phyloP scores from a whole-genome alignment of 2,113 vertebrate genomes.

The Gadus chalcogrammus region DNA sequence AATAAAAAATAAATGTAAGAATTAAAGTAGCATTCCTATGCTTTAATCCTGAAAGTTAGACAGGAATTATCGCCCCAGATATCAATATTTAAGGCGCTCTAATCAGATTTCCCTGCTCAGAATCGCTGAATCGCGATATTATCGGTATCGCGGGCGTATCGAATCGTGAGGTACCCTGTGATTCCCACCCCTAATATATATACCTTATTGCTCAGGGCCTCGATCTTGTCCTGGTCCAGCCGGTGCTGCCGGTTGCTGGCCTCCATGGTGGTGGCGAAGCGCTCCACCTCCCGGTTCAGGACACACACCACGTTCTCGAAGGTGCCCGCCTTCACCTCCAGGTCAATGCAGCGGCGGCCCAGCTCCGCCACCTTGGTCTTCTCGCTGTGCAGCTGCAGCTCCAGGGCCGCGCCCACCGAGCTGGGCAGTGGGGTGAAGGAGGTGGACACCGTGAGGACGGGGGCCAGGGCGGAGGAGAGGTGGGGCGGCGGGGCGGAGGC shows the following conservation, averaged over 20 bases:
- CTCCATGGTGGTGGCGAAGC: constrained; percentile 82
- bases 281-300: constrained; percentile 91
- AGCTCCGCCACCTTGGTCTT: constrained; percentile 71
- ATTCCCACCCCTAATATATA: not conserved
- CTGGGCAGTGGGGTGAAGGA: constrained; percentile 74
- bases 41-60: too few relatives aligned
- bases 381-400: constrained; percentile 70
- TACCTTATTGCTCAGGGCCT: constrained; percentile 87
- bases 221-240: constrained; percentile 91
- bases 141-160: too few relatives aligned
- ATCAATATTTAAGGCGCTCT: too few relatives aligned
- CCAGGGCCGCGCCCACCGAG: constrained; percentile 69
- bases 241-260: constrained; percentile 86
- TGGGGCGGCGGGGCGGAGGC: constrained; percentile 39
- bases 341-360: constrained; percentile 72
- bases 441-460: constrained; percentile 68
- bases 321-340: constrained; percentile 84
- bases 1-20: too few relatives aligned
- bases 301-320: constrained; percentile 97
- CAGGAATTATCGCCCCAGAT: too few relatives aligned
- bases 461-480: constrained; percentile 45
- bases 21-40: too few relatives aligned
- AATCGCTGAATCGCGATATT: too few relatives aligned
- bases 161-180: too few relatives aligned
- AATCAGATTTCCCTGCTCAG: too few relatives aligned